Evolutionary conservation across 2,797 vertebrate genomes (phyloP).

Genomic region (Syndactyla subalaris): DNA sequence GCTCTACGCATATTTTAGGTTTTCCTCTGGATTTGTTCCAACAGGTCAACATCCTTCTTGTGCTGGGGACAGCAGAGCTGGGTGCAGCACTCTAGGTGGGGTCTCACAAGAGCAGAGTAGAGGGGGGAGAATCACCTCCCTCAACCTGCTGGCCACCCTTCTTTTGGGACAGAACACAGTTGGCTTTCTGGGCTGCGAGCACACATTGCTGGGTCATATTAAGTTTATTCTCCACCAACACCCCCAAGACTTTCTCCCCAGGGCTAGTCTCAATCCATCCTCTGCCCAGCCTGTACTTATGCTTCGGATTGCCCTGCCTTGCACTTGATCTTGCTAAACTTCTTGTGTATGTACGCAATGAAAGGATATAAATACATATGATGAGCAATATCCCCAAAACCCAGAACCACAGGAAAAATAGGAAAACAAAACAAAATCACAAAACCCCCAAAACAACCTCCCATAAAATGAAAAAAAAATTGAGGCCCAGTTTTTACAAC

Average conservation of each 20-base stretch:
- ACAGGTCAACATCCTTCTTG: neutral
- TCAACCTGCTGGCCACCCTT: rapidly evolving
- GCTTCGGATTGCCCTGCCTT: neutral
- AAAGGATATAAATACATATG: neutral
- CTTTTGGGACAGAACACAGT: rapidly evolving
- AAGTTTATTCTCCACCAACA: neutral
- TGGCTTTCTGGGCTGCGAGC: neutral
- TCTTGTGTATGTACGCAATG: neutral
- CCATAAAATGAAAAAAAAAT: neutral
- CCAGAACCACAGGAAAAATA: neutral
- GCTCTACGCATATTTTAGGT: neutral
- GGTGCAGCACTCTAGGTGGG: rapidly evolving
- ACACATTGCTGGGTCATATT: rapidly evolving
- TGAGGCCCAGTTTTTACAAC: neutral
- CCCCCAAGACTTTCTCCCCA: neutral
- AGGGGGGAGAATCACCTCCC: neutral
- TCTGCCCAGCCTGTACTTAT: neutral
- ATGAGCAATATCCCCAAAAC: neutral
- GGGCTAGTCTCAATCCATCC: neutral
- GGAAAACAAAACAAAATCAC: neutral
- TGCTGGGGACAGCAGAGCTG: neutral
- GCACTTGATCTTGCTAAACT: neutral
- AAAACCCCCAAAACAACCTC: too few relatives aligned
- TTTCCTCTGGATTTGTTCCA: neutral
- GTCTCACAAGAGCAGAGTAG: neutral